A percentile compares a stretch with the other conserved stretches of the same genome.
Conservation (phyloP, 1,140 invertebrate genomes). For the Ostrea edulis region DNA sequence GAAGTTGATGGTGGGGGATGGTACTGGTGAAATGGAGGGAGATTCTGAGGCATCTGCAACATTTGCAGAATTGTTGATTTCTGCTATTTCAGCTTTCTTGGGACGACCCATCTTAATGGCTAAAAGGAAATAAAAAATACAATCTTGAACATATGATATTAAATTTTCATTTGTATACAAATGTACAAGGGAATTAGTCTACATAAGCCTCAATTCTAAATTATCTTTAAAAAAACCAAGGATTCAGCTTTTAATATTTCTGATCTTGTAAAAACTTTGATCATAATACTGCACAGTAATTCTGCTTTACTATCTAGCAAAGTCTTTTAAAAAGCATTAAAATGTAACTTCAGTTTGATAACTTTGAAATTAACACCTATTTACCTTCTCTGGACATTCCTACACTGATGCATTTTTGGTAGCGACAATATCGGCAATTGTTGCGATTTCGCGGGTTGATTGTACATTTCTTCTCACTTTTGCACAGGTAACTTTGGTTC, state of each 20-base stretch:
- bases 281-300: too few species aligned
- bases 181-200: not conserved
- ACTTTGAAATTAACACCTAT: not conserved
- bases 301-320: too few species aligned
- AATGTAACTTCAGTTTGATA: too few species aligned
- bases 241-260: too few species aligned
- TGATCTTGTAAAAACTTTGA: too few species aligned
- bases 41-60: not conserved
- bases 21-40: slow-evolving; percentile 31
- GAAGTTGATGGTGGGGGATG: slow-evolving; percentile 27
- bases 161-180: not conserved
- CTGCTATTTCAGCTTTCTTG: slow-evolving; percentile 64
- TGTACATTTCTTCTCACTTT: slow-evolving; percentile 83
- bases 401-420: slow-evolving; percentile 93
- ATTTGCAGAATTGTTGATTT: slow-evolving; percentile 31
- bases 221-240: too few species aligned
- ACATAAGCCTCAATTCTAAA: too few species aligned
- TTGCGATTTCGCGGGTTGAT: slow-evolving; percentile 98
- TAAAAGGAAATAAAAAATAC: slow-evolving; percentile 48
- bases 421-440: slow-evolving; percentile 94
- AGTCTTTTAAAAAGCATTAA: too few species aligned
- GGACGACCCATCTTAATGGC: slow-evolving; percentile 71
- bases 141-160: not conserved
- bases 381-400: slow-evolving; percentile 88
- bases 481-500: slow-evolving; percentile 80